Base-by-base conservation (phyloP, 2,797 vertebrate genomes). In the Siniperca obscura region DNA sequence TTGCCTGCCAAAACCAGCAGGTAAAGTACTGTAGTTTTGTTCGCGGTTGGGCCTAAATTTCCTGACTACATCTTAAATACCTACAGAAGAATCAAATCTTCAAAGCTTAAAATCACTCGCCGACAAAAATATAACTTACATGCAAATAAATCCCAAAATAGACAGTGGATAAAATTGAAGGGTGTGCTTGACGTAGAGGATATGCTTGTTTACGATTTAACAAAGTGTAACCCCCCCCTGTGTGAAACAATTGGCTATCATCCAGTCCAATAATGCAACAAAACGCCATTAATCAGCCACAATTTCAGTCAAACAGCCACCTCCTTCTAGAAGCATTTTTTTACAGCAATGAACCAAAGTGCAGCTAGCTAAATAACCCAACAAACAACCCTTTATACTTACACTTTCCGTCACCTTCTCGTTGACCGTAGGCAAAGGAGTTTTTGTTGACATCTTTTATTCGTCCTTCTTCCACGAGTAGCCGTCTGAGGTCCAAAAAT, bases 321-420 rank as follows among this genome's bases (percentile, higher is more conserved):
- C n/a, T 38, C 8, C 2, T 25, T 25, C 7, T 25, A 0, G 1
- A 19, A 6, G 4, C 19, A 22, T 6, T 21, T 12, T 2, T 52
- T 1, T 36, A 38, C 17, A 42, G 21, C 25, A 25, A 6, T 9
- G 4, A 25, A 30, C 1, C 25, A 22, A 42, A 68, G 44, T 22
- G 44, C 5, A 30, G 44, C 4, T 13, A 42, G 10, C 17, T 27
- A 10, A 65, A 50, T 2, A 73, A 34, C 13, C 53, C 38, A 11
- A 5, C 8, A 76, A 86, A 79, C 27, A 74, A 16, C 11, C 27
- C 0, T 48, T 17, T 16, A 22, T 91, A 98, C 98, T 98, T 90
- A 99, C 98, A 91, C 98, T 97, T 91, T 99, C 98, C 21, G 97
- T 94, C 96, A 95, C 96, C 87, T 97, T 96, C 86, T 98, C 98